Evolutionary conservation across 2,888 invertebrate genomes (phyloP).

Genomic region (Neoascia interrupta): DNA sequence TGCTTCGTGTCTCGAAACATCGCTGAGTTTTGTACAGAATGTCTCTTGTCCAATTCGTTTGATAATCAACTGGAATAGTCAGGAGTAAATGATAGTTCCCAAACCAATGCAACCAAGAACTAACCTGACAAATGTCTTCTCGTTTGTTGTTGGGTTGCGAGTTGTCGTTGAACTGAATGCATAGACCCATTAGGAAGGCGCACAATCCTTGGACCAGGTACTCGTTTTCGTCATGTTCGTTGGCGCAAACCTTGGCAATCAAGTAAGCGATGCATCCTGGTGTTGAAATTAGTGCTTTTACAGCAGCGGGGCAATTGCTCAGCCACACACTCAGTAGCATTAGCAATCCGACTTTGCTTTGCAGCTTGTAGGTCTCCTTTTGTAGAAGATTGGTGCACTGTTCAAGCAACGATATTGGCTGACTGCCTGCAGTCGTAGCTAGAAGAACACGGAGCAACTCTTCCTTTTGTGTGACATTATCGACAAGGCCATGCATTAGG

Average conservation of each 20-base stretch:
- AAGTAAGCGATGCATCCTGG: slow-evolving; percentile 91
- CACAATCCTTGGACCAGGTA: slow-evolving; percentile 92
- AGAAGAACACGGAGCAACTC: slow-evolving; percentile 94
- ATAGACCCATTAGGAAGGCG: slow-evolving; percentile 95
- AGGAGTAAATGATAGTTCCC: too few species aligned
- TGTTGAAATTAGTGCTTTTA: slow-evolving; percentile 89
- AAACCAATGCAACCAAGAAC: too few species aligned
- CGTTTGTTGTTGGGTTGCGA: slow-evolving; percentile 87
- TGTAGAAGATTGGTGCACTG: slow-evolving; percentile 92
- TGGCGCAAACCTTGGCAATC: slow-evolving; percentile 88
- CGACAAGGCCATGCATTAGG: slow-evolving; percentile 92
- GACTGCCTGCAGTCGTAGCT: slow-evolving; percentile 90
- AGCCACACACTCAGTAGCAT: slow-evolving; percentile 95
- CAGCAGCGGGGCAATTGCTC: slow-evolving; percentile 90
- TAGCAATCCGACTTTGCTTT: slow-evolving; percentile 92
- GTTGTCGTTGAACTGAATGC: slow-evolving; percentile 93
- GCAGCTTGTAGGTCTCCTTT: slow-evolving; percentile 84
- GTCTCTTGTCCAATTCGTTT: slow-evolving; percentile 94
- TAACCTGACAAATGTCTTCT: slow-evolving; percentile 86
- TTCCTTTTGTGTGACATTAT: slow-evolving; percentile 92
- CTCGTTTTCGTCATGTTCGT: slow-evolving; percentile 95
- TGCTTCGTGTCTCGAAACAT: slow-evolving; percentile 92
- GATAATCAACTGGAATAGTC: slow-evolving; percentile 84
- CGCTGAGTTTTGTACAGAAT: slow-evolving; percentile 90
- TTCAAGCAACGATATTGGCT: slow-evolving; percentile 93